A percentile compares a stretch with the other conserved stretches of the same genome.
These are phyloP conservation scores for Polypterus bichir DNA, from an alignment of 2,113 vertebrate species.

Conservation along the genomic window DNA sequence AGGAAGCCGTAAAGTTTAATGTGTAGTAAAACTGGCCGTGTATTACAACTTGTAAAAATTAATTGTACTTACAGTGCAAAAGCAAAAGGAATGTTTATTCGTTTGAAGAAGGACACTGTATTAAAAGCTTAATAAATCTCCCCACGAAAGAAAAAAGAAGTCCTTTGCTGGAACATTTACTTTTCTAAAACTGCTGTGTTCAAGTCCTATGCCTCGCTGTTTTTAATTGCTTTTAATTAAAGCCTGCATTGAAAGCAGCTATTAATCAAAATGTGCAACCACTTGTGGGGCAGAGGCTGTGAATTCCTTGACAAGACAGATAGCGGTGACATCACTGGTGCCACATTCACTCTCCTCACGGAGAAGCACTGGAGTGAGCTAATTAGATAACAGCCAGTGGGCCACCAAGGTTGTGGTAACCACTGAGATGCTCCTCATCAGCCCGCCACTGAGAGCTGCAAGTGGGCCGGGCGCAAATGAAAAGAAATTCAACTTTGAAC, in stretches of 20 bases:
- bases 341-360: constrained; percentile 38
- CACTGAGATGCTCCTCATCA: constrained; percentile 1
- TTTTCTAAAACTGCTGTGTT: constrained; percentile 30
- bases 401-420: constrained; percentile 11
- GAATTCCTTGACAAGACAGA: constrained; percentile 37
- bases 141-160: too few relatives aligned
- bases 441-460: too few relatives aligned
- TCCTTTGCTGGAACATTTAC: constrained; percentile 30
- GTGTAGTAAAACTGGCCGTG: too few relatives aligned
- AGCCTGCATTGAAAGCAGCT: constrained; percentile 46
- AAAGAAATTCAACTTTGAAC: too few relatives aligned
- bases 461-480: too few relatives aligned
- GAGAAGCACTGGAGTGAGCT: constrained; percentile 31
- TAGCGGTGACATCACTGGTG: constrained; percentile 30
- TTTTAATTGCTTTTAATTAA: constrained; percentile 63
- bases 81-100: too few relatives aligned
- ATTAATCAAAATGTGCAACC: constrained; percentile 43
- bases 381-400: constrained; percentile 39
- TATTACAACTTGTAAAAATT: too few relatives aligned
- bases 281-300: constrained; percentile 26
- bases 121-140: too few relatives aligned
- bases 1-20: too few relatives aligned
- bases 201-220: constrained; percentile 48
- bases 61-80: too few relatives aligned
- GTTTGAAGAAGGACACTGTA: too few relatives aligned